phyloP scores from a whole-genome alignment of 2,113 vertebrate genomes.

The Anhinga rufa region DNA sequence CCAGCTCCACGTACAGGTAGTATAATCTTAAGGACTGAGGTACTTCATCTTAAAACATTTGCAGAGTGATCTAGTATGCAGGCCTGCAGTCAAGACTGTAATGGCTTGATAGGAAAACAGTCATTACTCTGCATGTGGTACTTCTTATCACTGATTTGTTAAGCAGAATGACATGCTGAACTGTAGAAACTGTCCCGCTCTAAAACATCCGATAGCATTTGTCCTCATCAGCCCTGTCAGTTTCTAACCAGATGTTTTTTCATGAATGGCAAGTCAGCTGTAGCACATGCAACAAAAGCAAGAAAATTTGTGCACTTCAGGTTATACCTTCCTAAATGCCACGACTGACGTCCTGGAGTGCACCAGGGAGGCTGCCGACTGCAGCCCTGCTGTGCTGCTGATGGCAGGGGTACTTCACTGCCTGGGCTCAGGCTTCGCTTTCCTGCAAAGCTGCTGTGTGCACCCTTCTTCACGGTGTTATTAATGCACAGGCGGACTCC shows the following conservation, averaged over 20 bases:
- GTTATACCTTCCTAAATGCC: not conserved
- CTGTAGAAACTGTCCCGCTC: not conserved
- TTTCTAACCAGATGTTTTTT: not conserved
- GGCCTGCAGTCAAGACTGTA: not conserved
- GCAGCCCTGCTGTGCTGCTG: not conserved
- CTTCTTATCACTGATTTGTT: not conserved
- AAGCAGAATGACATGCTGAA: not conserved
- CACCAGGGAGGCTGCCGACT: not conserved
- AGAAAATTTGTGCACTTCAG: too few species aligned
- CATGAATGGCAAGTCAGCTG: not conserved
- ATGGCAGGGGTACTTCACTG: too few species aligned
- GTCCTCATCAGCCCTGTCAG: not conserved
- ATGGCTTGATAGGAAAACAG: not conserved
- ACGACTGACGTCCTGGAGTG: not conserved
- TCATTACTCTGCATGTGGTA: accelerated
- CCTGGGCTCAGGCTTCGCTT: not conserved
- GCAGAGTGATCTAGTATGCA: not conserved
- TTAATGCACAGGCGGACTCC: too few species aligned
- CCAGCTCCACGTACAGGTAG: not conserved
- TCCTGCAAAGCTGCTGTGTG: not conserved
- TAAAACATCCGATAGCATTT: not conserved
- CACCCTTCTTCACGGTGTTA: too few species aligned
- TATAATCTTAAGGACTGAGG: not conserved
- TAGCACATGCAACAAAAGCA: not conserved
- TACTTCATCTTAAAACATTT: not conserved